Evolutionary conservation across 1,140 invertebrate species (phyloP).

Genomic region (Bombus haemorrhoidalis): DNA sequence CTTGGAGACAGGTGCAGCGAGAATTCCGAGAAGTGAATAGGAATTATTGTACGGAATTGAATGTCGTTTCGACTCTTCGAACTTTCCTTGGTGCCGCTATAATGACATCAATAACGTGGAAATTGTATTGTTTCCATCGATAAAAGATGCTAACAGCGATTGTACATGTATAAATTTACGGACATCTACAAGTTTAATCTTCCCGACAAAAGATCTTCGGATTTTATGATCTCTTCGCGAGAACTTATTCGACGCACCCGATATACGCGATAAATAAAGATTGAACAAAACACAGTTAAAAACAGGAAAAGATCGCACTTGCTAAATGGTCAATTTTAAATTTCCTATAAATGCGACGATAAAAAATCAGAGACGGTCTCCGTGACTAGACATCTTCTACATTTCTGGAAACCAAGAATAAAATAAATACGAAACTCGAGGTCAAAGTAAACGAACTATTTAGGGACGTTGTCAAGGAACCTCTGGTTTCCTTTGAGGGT

Average conservation of each 20-base stretch:
- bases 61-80: not conserved
- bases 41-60: not conserved
- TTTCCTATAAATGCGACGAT: not conserved
- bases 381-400: not conserved
- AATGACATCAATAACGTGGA: not conserved
- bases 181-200: too few species aligned
- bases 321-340: not conserved
- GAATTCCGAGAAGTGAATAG: not conserved
- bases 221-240: not conserved
- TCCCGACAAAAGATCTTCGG: too few species aligned
- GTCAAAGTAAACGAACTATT: not conserved
- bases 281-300: not conserved
- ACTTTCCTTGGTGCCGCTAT: not conserved
- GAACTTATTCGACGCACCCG: too few species aligned
- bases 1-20: not conserved
- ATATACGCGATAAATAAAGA: not conserved
- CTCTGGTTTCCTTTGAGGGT: not conserved
- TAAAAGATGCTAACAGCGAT: not conserved
- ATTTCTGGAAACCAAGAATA: not conserved
- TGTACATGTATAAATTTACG: too few species aligned
- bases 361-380: not conserved
- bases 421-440: not conserved
- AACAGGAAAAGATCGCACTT: too few species aligned
- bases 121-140: not conserved
- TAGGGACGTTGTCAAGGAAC: not conserved